Evolutionary conservation across 2,797 vertebrate genomes (phyloP).

Genomic region (Mus minutoides): DNA sequence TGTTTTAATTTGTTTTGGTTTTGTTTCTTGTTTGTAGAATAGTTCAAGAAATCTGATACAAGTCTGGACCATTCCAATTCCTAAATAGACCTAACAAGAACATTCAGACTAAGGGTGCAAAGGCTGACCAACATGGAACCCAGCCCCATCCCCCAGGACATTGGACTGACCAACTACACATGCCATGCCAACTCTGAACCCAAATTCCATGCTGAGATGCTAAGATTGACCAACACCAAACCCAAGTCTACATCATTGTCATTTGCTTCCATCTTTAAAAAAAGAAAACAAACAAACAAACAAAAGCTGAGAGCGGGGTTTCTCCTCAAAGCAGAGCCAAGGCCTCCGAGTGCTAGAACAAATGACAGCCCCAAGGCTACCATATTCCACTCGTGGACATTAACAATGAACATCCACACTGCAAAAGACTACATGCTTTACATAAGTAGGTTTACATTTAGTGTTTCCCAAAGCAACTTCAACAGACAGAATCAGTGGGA

Average conservation of each 20-base stretch:
- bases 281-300: not conserved
- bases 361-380: not conserved
- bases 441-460: constrained; percentile 2
- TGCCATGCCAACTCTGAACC: not conserved
- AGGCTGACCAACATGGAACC: not conserved
- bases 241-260: not conserved
- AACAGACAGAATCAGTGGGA: not conserved
- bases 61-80: constrained; percentile 18
- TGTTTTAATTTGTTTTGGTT: not conserved
- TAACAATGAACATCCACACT: not conserved
- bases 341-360: not conserved
- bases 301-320: not conserved
- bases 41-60: constrained; percentile 36
- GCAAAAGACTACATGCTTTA: not conserved
- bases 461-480: constrained; percentile 45
- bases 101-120: not conserved
- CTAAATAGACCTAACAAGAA: constrained; percentile 9
- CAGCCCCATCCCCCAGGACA: not conserved
- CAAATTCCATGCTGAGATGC: not conserved
- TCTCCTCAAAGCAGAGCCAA: not conserved
- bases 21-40: not conserved
- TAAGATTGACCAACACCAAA: not conserved
- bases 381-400: not conserved
- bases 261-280: not conserved
- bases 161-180: not conserved